Conservation (phyloP, 2,113 vertebrate genomes). For the Nothocercus nigrocapillus region DNA sequence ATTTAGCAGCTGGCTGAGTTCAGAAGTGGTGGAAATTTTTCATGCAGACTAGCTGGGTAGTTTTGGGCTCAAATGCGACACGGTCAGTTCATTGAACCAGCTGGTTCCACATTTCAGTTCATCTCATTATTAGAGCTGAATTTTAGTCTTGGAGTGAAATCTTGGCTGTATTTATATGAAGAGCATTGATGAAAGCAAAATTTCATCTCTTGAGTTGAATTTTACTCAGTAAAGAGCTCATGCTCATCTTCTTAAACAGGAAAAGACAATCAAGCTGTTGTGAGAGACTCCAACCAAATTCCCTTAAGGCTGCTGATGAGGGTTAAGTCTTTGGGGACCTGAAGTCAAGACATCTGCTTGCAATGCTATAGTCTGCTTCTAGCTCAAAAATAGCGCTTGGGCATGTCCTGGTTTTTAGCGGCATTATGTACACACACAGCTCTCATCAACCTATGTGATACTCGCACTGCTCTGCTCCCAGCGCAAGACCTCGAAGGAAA, state of each 20-base stretch:
- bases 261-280: conserved; percentile 27
- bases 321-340: background rate
- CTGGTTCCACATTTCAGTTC: background rate
- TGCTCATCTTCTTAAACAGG: conserved; percentile 15
- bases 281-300: background rate
- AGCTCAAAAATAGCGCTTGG: fast-evolving
- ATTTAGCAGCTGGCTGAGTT: background rate
- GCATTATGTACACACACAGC: fast-evolving
- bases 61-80: background rate
- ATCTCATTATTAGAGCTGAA: background rate
- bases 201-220: background rate
- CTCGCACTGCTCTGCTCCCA: background rate
- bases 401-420: background rate
- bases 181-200: background rate
- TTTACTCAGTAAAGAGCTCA: conserved; percentile 6
- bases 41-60: background rate
- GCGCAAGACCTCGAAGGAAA: background rate
- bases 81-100: background rate
- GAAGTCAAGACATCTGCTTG: background rate
- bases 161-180: background rate
- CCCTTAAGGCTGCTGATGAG: conserved; percentile 8
- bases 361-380: background rate
- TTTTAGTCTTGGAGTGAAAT: background rate
- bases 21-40: background rate
- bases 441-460: background rate